Evolutionary conservation across 2,888 invertebrate genomes (phyloP).

Genomic region (Hypercompe scribonia): DNA sequence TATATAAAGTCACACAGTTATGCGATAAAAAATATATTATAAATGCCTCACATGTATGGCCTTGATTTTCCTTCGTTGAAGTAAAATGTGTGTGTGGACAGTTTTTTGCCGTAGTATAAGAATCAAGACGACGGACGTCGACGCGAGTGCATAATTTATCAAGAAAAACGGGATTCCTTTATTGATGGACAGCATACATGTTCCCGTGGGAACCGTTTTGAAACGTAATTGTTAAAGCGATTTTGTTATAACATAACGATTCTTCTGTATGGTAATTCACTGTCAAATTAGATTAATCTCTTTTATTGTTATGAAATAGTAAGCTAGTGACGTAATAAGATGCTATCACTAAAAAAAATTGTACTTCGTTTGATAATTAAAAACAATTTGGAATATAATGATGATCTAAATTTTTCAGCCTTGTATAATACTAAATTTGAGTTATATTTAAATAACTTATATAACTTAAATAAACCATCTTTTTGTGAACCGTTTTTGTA

Average conservation of each 20-base stretch:
- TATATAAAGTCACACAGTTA: no score
- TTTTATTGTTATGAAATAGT: background rate
- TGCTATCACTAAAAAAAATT: background rate
- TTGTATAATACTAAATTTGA: background rate
- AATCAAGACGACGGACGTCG: background rate
- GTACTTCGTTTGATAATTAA: background rate
- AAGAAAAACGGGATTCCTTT: background rate
- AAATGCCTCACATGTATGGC: background rate
- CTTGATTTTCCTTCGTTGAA: background rate
- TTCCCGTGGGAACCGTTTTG: conserved; percentile 5
- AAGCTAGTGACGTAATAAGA: background rate
- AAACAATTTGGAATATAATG: background rate
- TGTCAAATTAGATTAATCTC: background rate
- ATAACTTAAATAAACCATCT: background rate
- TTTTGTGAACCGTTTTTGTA: background rate
- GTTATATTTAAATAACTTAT: background rate
- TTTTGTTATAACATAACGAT: background rate
- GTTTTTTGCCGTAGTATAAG: background rate
- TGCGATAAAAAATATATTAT: background rate
- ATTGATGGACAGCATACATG: background rate
- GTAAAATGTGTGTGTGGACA: background rate
- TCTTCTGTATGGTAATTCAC: background rate
- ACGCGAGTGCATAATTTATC: background rate
- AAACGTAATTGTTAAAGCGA: background rate
- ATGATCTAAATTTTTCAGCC: background rate